A percentile compares a stretch with the other conserved stretches of the same genome.
phyloP scores from a whole-genome alignment of 2,888 invertebrate species.

The Mayetiola destructor region DNA sequence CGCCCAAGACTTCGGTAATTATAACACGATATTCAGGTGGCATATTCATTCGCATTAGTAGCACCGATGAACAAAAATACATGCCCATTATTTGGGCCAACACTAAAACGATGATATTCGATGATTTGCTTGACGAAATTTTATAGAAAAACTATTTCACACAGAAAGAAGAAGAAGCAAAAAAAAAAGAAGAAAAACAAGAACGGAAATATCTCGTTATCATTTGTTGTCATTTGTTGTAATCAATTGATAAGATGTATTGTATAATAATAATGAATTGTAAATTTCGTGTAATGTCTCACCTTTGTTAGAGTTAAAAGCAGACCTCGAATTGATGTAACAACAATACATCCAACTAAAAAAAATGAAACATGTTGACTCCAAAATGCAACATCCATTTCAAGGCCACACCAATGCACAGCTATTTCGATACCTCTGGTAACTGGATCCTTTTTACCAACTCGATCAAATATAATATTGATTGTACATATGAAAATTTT shows the following conservation, averaged over 20 bases:
- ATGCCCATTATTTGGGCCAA: conserved; percentile 99
- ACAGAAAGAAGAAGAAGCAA: conserved; percentile 27
- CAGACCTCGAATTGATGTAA: conserved; percentile 92
- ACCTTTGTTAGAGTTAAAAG: conserved; percentile 94
- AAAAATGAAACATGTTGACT: conserved; percentile 97
- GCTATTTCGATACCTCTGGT: conserved; percentile 92
- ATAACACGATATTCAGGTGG: conserved; percentile 92
- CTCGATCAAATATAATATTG: conserved; percentile 97
- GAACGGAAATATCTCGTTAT: no score
- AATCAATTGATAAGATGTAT: no score
- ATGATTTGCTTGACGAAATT: conserved; percentile 96
- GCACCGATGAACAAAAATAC: conserved; percentile 97
- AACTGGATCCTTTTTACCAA: conserved; percentile 96
- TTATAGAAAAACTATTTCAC: conserved; percentile 99
- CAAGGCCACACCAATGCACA: conserved; percentile 89
- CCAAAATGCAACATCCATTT: conserved; percentile 97
- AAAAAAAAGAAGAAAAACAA: neutral
- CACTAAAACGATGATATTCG: conserved; percentile 91
- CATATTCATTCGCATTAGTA: conserved; percentile 98
- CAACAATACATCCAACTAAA: conserved; percentile 91
- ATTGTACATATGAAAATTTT: conserved; percentile 99
- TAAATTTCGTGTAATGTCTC: neutral
- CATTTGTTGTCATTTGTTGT: no score
- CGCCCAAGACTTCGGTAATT: conserved; percentile 73
- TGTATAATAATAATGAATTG: no score